Evolutionary conservation across 2,113 vertebrate species (phyloP), one percentile per base, ranked within the genome.

Genomic region (Mormoops blainvillei): DNA sequence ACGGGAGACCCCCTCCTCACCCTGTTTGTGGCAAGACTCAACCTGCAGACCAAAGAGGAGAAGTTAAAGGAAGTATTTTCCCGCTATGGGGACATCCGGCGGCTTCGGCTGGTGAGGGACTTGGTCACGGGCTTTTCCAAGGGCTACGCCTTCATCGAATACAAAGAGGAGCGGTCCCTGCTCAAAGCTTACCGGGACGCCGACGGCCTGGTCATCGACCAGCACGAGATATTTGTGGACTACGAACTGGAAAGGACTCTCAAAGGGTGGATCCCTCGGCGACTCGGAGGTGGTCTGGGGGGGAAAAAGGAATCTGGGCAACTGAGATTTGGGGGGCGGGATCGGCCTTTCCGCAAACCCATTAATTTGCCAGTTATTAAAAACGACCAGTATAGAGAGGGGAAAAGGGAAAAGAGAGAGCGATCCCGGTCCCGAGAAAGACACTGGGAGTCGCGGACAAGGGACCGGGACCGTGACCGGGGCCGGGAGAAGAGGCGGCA

Each of bases 241-340:
- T 99, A 99, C 4, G 99, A 99, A 45, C 98, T 99, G 95, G 99
- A 99, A 97, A 98, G 99, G 83, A 99, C 98, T 0, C 99, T 99
- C 3, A 99, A 99, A 78, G 99, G 99, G 2, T 99, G 99, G 99
- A 98, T 99, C 45, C 99, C 99, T 0, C 98, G 99, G 50, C 98
- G 99, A 19, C 98, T 99, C 0, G 99, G 99, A 3, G 99, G 99
- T 0, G 99, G 99, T 0, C 99, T 99, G 38, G 99, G 99, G 7
- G 99, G 99, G 12, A 99, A 99, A 90, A 99, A 99, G 45, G 99
- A 99, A 97, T 99, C 99, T 0, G 99, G 99, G 4, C 99, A 99
- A 96, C 98, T 99, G 90, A 98, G 99, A 19, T 99, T 99, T 1
- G 99, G 99, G 31, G 99, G 99, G 11, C 98, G 99, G 87, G 99